phyloP scores from a whole-genome alignment of 2,888 invertebrate genomes.

The Oasisia sp. region DNA sequence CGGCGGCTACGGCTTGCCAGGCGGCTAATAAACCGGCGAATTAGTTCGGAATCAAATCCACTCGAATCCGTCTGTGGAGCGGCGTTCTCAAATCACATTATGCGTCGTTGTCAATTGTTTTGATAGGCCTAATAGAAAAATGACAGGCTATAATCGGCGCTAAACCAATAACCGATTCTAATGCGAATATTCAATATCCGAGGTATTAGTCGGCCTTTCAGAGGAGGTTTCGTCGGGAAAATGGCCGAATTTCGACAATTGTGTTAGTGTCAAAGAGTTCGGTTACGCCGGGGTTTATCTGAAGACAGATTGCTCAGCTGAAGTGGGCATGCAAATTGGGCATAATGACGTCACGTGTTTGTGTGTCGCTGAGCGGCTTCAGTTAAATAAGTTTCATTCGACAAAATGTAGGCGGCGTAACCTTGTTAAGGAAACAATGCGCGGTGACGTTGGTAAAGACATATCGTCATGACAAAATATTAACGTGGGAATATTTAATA shows the following conservation, averaged over 20 bases:
- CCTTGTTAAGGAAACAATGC: neutral
- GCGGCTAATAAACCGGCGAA: conserved; percentile 7
- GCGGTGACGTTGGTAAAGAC: neutral
- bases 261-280: conserved; percentile 17
- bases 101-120: conserved; percentile 10
- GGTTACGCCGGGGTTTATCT: neutral
- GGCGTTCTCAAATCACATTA: neutral
- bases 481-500: too few relatives aligned
- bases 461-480: neutral
- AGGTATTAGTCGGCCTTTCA: neutral
- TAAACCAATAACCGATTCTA: neutral
- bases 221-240: neutral
- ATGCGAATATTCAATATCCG: conserved; percentile 5
- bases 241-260: conserved; percentile 6
- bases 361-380: neutral
- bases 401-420: neutral
- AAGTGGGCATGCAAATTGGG: neutral
- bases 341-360: neutral
- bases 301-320: neutral
- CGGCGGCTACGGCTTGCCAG: neutral
- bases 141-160: neutral
- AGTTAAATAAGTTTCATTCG: neutral
- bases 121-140: conserved; percentile 4
- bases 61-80: neutral
- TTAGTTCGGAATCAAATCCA: conserved; percentile 17